A percentile compares a stretch with the other conserved stretches of the same genome.
Conservation (phyloP, 2,113 vertebrate species). For the Cyprinodon variegatus region DNA sequence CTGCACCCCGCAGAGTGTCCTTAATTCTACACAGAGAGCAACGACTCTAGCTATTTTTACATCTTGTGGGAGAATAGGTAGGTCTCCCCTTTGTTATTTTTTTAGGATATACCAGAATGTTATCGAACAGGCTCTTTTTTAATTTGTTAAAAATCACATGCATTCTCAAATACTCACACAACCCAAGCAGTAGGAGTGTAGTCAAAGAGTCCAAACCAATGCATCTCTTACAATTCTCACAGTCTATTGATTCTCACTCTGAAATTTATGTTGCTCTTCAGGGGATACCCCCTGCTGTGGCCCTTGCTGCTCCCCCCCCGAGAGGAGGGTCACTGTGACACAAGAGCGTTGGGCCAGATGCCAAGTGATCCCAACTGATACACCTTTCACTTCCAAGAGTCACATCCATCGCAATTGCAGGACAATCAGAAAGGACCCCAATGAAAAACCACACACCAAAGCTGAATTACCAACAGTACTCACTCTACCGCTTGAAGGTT, state of each 20-base stretch:
- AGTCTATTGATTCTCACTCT: conserved; percentile 79
- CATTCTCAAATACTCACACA: background rate
- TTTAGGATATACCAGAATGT: background rate
- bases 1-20: conserved; percentile 81
- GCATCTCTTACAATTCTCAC: conserved; percentile 76
- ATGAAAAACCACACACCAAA: conserved; percentile 70
- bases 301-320: conserved; percentile 77
- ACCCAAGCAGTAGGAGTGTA: conserved; percentile 49
- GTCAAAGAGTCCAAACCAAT: conserved; percentile 71
- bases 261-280: conserved; percentile 85
- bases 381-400: conserved; percentile 75
- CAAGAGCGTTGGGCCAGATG: conserved; percentile 83
- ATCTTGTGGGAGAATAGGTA: conserved; percentile 78
- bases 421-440: conserved; percentile 61
- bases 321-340: conserved; percentile 78
- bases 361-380: conserved; percentile 78
- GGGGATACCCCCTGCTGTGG: conserved; percentile 77
- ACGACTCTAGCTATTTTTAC: conserved; percentile 80
- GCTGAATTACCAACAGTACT: conserved; percentile 56
- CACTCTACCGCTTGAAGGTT: conserved; percentile 31
- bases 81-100: conserved; percentile 53
- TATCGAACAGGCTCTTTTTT: conserved; percentile 33
- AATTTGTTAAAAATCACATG: conserved; percentile 23
- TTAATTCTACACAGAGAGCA: conserved; percentile 81
- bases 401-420: conserved; percentile 72